These are phyloP conservation scores for Megastigmus dorsalis DNA, from an alignment of 2,888 invertebrate genomes.

Conservation along the genomic window DNA sequence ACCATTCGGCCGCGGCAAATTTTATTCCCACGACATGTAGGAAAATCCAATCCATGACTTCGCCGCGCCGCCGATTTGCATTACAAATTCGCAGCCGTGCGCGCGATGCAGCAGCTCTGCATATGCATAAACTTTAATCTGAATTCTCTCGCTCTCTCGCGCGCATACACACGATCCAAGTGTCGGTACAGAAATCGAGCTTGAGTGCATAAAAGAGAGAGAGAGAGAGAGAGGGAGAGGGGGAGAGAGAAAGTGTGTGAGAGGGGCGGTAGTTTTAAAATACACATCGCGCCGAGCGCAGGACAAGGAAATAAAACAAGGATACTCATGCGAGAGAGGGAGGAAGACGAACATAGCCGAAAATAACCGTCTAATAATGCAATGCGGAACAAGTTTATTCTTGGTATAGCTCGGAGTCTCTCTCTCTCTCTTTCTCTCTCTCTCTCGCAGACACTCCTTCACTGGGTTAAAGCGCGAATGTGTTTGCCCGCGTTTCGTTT, in stretches of 20 bases:
- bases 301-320: slow-evolving; percentile 54
- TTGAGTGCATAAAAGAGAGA: too few relatives aligned
- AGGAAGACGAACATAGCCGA: slow-evolving; percentile 52
- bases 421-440: not conserved
- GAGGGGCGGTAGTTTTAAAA: slow-evolving; percentile 41
- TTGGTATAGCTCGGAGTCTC: slow-evolving; percentile 57
- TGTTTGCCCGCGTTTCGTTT: slow-evolving; percentile 65
- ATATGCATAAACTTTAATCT: too few relatives aligned
- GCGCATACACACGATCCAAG: too few relatives aligned
- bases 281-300: slow-evolving; percentile 33
- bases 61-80: too few relatives aligned
- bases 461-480: slow-evolving; percentile 68
- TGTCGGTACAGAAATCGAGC: too few relatives aligned
- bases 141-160: too few relatives aligned
- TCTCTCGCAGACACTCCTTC: slow-evolving; percentile 22
- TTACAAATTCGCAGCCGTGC: too few relatives aligned
- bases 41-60: too few relatives aligned
- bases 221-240: slow-evolving; percentile 47
- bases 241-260: slow-evolving; percentile 23
- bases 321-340: slow-evolving; percentile 32
- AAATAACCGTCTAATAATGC: slow-evolving; percentile 72
- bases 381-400: slow-evolving; percentile 73
- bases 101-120: too few relatives aligned
- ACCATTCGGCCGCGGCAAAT: too few relatives aligned
- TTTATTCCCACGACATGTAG: too few relatives aligned